These are phyloP conservation scores for Erpornis zantholeuca DNA, from an alignment of 2,113 vertebrate species.

Conservation along the genomic window DNA sequence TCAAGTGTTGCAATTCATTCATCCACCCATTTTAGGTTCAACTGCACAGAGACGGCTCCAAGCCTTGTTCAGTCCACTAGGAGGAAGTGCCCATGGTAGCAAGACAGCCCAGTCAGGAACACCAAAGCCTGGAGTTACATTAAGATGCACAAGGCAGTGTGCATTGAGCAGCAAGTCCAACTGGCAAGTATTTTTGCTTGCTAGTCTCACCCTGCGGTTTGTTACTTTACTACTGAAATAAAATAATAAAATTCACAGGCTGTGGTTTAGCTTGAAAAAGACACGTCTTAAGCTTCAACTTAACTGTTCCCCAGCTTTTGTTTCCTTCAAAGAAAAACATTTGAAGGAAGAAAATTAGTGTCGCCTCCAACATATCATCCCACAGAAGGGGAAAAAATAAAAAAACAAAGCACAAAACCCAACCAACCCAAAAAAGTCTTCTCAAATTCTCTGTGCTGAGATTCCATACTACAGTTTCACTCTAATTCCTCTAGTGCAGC, in stretches of 20 bases:
- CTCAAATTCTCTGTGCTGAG: neutral
- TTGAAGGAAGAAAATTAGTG: neutral
- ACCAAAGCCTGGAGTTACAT: neutral
- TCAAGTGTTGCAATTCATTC: neutral
- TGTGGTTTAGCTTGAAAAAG: neutral
- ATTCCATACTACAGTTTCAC: neutral
- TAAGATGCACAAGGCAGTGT: neutral
- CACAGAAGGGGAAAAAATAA: neutral
- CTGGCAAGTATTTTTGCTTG: neutral
- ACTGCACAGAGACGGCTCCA: rapidly evolving
- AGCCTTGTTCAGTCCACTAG: neutral
- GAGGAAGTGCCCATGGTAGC: neutral
- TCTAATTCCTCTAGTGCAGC: neutral
- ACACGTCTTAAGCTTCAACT: neutral
- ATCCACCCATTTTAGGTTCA: neutral
- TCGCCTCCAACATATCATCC: neutral
- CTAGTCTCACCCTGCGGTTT: neutral
- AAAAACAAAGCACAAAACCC: neutral
- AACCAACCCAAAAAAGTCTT: neutral
- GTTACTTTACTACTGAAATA: neutral
- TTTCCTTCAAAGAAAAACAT: neutral
- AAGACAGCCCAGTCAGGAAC: neutral
- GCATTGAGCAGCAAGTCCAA: neutral
- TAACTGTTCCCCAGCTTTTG: neutral
- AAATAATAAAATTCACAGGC: neutral